Conservation (phyloP, 1,140 invertebrate species). For the Idris sp. region DNA sequence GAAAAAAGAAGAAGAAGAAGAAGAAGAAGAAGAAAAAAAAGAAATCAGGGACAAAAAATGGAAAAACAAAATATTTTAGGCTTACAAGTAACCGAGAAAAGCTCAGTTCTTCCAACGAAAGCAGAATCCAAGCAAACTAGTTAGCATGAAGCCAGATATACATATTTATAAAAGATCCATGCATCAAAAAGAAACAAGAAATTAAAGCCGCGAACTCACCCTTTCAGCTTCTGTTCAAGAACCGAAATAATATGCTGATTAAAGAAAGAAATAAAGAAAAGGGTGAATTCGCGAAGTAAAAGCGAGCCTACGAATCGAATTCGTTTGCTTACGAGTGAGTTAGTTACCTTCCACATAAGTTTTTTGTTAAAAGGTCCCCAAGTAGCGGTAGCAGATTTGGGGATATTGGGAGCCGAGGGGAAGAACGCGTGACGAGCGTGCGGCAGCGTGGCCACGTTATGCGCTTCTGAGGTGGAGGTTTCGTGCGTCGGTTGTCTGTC, state of each 20-base stretch:
- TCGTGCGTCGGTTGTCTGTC: slow-evolving; percentile 75
- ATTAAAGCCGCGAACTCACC: slow-evolving; percentile 22
- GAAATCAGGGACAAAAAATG: too few relatives aligned
- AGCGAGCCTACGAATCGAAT: slow-evolving; percentile 23
- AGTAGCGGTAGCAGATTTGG: slow-evolving; percentile 82
- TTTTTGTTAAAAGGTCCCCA: slow-evolving; percentile 83
- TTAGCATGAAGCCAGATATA: slow-evolving; percentile 63
- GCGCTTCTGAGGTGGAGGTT: slow-evolving; percentile 73
- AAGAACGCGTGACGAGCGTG: slow-evolving; percentile 81
- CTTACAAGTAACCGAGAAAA: slow-evolving; percentile 29
- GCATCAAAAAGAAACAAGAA: slow-evolving; percentile 50
- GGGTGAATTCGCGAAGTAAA: slow-evolving; percentile 23
- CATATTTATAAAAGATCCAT: slow-evolving; percentile 63
- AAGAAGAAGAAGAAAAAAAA: too few relatives aligned
- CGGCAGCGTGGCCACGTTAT: slow-evolving; percentile 79
- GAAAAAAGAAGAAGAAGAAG: slow-evolving; percentile 19
- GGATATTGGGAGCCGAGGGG: slow-evolving; percentile 80
- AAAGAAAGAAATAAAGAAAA: slow-evolving; percentile 5
- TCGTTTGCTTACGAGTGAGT: slow-evolving; percentile 62
- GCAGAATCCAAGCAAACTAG: slow-evolving; percentile 49
- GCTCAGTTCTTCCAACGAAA: slow-evolving; percentile 53
- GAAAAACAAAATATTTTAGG: slow-evolving; percentile 7
- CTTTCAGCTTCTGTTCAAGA: slow-evolving; percentile 2
- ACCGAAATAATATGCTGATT: too few relatives aligned
- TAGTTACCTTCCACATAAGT: slow-evolving; percentile 84